phyloP scores from a whole-genome alignment of 2,888 invertebrate genomes.

The Hecatera dysodea region DNA sequence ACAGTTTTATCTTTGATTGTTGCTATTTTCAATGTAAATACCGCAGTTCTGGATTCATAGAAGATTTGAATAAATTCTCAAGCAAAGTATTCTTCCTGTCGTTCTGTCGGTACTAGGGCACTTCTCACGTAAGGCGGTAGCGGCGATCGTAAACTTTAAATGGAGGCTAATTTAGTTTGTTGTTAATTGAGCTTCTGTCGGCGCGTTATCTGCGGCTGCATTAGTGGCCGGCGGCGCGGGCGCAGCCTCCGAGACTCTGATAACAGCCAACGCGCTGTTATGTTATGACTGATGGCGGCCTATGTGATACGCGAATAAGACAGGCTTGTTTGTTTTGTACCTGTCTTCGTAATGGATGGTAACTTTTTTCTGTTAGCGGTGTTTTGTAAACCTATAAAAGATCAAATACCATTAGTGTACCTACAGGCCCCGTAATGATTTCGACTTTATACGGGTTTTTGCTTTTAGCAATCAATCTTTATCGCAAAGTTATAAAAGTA shows the following conservation, averaged over 20 bases:
- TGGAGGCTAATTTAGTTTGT: conserved; percentile 89
- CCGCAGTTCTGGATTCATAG: background rate
- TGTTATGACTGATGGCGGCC: conserved; percentile 68
- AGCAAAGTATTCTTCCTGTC: conserved; percentile 28
- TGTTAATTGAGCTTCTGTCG: conserved; percentile 89
- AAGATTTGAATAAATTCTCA: background rate
- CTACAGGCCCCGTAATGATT: background rate
- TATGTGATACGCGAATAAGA: conserved; percentile 62
- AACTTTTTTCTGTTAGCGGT: background rate
- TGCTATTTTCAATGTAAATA: background rate
- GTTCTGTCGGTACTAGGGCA: conserved; percentile 80
- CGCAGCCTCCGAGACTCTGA: conserved; percentile 52
- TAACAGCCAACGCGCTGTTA: conserved; percentile 61
- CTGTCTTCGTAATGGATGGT: conserved; percentile 25
- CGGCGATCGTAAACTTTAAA: conserved; percentile 89
- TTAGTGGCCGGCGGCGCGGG: conserved; percentile 78
- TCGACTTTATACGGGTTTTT: background rate
- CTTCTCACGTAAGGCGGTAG: conserved; percentile 89
- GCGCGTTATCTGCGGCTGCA: conserved; percentile 85
- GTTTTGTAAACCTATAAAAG: background rate
- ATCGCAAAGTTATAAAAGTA: background rate
- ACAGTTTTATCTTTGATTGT: too few relatives aligned
- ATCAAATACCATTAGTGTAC: background rate
- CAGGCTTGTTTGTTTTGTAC: conserved; percentile 43
- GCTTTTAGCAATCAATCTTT: background rate